A percentile compares a stretch with the other conserved stretches of the same genome.
Evolutionary conservation across 2,888 invertebrate species (phyloP).

Genomic region (Diogma glabrata): DNA sequence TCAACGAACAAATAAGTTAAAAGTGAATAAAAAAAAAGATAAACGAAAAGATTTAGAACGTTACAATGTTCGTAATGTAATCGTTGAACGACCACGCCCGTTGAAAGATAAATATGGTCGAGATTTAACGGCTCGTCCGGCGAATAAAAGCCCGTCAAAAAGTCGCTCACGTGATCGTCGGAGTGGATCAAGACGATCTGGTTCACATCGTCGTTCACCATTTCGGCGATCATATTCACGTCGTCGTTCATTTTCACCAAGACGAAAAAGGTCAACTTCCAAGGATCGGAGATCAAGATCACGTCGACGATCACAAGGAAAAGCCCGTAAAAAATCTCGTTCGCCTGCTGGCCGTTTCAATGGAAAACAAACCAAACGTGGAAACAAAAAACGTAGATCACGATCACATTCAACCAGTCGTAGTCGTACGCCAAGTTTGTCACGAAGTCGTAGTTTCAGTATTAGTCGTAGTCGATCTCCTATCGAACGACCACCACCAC

Average conservation of each 20-base stretch:
- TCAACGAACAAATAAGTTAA: conserved; percentile 10
- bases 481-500: neutral
- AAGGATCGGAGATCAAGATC: conserved; percentile 25
- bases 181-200: conserved; percentile 20
- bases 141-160: conserved; percentile 26
- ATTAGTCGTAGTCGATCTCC: conserved; percentile 1
- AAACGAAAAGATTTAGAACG: conserved; percentile 70
- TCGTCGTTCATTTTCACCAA: conserved; percentile 11
- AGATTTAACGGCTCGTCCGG: conserved; percentile 45
- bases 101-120: conserved; percentile 69
- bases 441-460: conserved; percentile 9
- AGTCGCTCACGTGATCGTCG: conserved; percentile 24
- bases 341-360: neutral
- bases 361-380: neutral
- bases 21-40: conserved; percentile 33
- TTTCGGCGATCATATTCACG: conserved; percentile 16
- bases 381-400: neutral
- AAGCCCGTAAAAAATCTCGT: conserved; percentile 16
- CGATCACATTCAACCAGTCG: conserved; percentile 1
- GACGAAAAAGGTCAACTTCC: conserved; percentile 28
- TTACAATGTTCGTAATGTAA: conserved; percentile 70
- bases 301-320: conserved; percentile 18
- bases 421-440: neutral
- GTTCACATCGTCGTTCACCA: conserved; percentile 14
- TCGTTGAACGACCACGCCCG: conserved; percentile 53